Evolutionary conservation across 2,888 invertebrate genomes (phyloP).

Genomic region (Colostygia pectinataria): DNA sequence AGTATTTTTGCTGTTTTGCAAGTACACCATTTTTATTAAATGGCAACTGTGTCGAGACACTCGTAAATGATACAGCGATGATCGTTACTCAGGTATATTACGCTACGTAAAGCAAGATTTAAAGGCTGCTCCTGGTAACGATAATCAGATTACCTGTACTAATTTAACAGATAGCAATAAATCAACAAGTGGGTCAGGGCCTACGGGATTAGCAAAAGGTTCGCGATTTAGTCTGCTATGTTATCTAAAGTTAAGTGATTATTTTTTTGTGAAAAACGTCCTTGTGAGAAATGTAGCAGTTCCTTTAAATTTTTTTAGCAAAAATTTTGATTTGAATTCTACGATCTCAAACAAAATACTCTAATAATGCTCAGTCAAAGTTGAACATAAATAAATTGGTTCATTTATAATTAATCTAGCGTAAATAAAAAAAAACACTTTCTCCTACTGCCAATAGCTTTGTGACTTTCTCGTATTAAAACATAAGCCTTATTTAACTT

Average conservation of each 20-base stretch:
- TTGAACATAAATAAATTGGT: slow-evolving; percentile 18
- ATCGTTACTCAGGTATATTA: too few relatives aligned
- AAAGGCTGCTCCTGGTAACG: neutral
- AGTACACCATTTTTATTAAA: too few relatives aligned
- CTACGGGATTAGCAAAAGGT: slow-evolving; percentile 1
- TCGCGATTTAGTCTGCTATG: neutral
- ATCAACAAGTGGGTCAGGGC: slow-evolving; percentile 23
- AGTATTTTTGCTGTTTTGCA: too few relatives aligned
- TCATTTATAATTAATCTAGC: slow-evolving; percentile 22
- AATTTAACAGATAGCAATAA: slow-evolving; percentile 4
- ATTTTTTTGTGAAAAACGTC: neutral
- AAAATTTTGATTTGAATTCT: too few relatives aligned
- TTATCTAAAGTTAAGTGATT: slow-evolving; percentile 7
- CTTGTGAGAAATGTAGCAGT: neutral
- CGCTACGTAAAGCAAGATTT: neutral
- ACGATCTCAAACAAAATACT: too few relatives aligned
- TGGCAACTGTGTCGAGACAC: too few relatives aligned
- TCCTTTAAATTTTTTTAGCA: too few relatives aligned
- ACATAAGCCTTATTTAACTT: slow-evolving; percentile 4
- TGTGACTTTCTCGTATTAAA: slow-evolving; percentile 23
- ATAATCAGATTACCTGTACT: neutral
- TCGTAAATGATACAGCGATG: too few relatives aligned
- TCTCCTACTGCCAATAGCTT: slow-evolving; percentile 23
- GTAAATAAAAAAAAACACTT: slow-evolving; percentile 24
- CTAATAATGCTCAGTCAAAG: neutral